A percentile compares a stretch with the other conserved stretches of the same genome.
phyloP scores from a whole-genome alignment of 2,113 vertebrate genomes.

The Stegastes partitus region DNA sequence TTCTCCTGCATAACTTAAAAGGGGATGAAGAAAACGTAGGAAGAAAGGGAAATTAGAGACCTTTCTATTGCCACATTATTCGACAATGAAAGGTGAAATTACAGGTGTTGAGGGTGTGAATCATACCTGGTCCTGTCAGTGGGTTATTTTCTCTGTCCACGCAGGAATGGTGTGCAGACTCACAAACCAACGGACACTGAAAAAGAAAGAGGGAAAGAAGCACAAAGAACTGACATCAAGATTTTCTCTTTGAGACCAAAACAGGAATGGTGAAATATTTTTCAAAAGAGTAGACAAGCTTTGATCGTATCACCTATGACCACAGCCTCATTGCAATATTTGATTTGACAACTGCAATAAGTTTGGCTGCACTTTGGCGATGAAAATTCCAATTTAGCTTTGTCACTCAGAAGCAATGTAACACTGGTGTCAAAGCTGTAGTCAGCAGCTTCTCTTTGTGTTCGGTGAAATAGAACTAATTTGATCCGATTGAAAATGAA shows the following conservation, averaged over 20 bases:
- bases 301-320: conserved; percentile 5
- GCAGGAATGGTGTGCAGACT: conserved; percentile 83
- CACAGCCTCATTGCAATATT: background rate
- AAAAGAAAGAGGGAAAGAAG: conserved; percentile 36
- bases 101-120: conserved; percentile 12
- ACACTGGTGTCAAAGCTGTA: background rate
- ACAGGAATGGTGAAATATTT: background rate
- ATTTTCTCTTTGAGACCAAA: background rate
- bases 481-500: background rate
- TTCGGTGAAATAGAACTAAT: background rate
- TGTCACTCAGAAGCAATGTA: background rate
- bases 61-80: conserved; percentile 3
- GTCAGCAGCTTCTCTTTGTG: background rate
- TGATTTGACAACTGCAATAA: background rate
- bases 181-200: conserved; percentile 92
- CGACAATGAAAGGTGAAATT: conserved; percentile 15
- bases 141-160: conserved; percentile 87
- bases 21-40: background rate
- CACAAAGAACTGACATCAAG: background rate
- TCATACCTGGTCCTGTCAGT: conserved; percentile 91
- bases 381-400: background rate
- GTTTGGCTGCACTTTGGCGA: background rate
- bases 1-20: background rate
- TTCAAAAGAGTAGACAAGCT: background rate
- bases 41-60: background rate